These are phyloP conservation scores for Rutilus rutilus DNA, from an alignment of 2,113 vertebrate species.

Conservation along the genomic window DNA sequence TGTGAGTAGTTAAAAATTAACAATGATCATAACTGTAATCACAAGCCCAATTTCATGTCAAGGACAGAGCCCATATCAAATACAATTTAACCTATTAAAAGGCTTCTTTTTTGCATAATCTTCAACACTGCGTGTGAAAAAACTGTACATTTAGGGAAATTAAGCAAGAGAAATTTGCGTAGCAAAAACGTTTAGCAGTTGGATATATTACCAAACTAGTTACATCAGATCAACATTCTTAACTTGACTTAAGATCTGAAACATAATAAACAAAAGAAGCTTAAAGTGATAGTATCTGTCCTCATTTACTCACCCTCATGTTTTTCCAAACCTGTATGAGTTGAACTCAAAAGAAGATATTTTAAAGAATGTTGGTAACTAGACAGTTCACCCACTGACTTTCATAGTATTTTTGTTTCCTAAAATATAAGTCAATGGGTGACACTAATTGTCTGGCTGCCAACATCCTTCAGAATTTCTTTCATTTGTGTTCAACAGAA, in stretches of 20 bases:
- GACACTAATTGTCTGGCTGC: too few species aligned
- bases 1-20: constrained; percentile 2
- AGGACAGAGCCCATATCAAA: neutral
- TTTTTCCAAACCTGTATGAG: too few species aligned
- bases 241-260: neutral
- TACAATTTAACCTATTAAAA: neutral
- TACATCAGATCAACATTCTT: neutral
- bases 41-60: neutral
- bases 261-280: neutral
- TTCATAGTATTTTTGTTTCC: too few species aligned
- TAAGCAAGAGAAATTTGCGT: neutral
- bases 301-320: too few species aligned
- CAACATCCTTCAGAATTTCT: too few species aligned
- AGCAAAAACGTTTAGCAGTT: neutral
- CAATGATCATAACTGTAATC: neutral
- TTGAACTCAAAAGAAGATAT: too few species aligned
- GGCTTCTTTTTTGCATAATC: constrained; percentile 8
- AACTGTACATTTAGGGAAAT: neutral
- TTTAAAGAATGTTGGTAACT: too few species aligned
- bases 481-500: too few species aligned
- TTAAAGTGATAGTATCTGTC: neutral
- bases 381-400: too few species aligned
- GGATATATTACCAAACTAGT: neutral
- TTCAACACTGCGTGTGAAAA: neutral
- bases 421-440: too few species aligned